Evolutionary conservation across 1,140 invertebrate genomes (phyloP).

Genomic region (Drosophila lowei): DNA sequence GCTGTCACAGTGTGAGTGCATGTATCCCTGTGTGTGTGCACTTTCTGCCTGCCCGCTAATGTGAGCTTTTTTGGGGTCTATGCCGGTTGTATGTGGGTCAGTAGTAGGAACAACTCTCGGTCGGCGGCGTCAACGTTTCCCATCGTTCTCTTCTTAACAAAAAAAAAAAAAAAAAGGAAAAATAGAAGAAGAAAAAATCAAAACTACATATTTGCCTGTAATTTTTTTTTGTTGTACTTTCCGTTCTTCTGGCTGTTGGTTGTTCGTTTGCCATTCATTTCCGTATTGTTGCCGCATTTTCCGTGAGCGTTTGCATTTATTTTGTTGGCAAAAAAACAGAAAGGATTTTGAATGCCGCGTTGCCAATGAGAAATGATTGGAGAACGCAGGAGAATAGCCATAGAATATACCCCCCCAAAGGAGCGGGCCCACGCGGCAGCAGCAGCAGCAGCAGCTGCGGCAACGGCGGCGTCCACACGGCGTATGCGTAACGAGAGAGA

Average conservation of each 20-base stretch:
- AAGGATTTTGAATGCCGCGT: conserved; percentile 12
- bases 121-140: conserved; percentile 67
- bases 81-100: conserved; percentile 74
- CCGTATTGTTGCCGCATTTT: background rate
- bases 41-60: conserved; percentile 22
- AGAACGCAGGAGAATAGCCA: background rate
- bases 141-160: conserved; percentile 39
- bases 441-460: conserved; percentile 9
- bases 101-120: conserved; percentile 71
- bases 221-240: conserved; percentile 27
- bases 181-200: conserved; percentile 4
- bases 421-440: background rate
- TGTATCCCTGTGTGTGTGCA: conserved; percentile 26
- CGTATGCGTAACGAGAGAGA: conserved; percentile 78
- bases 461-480: conserved; percentile 51
- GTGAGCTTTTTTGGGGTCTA: conserved; percentile 55
- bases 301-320: too few species aligned
- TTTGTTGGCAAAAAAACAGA: conserved; percentile 9
- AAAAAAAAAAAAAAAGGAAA: conserved; percentile 13
- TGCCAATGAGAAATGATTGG: conserved; percentile 32
- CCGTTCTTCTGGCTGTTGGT: conserved; percentile 18
- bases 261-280: conserved; percentile 12
- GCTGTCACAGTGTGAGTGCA: conserved; percentile 4
- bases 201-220: conserved; percentile 36
- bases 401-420: too few species aligned